Evolutionary conservation across 2,797 vertebrate genomes (phyloP).

Genomic region (Salarias fasciatus): DNA sequence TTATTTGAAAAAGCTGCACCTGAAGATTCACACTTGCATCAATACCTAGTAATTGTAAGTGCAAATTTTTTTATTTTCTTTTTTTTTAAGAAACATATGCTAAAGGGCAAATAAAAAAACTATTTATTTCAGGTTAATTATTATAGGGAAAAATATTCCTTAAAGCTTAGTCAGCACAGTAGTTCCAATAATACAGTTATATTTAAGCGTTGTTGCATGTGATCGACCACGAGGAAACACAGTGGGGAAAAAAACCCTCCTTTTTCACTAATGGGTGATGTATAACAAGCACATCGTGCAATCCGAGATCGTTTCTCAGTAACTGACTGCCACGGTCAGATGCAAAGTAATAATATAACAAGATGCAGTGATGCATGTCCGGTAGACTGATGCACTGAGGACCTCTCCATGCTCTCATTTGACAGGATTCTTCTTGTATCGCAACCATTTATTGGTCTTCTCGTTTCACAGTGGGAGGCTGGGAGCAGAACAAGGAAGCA

Average conservation of each 20-base stretch:
- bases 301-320: not conserved
- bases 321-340: constrained; percentile 2
- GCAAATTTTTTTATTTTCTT: too few species aligned
- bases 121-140: too few species aligned
- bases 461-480: constrained; percentile 68
- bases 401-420: constrained; percentile 32
- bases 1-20: not conserved
- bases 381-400: constrained; percentile 27
- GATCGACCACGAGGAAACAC: too few species aligned
- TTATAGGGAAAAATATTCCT: too few species aligned
- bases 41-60: not conserved
- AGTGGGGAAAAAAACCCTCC: too few species aligned
- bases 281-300: too few species aligned
- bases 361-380: constrained; percentile 30
- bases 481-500: constrained; percentile 55
- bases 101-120: too few species aligned
- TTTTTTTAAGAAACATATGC: too few species aligned
- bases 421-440: constrained; percentile 59
- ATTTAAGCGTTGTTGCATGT: too few species aligned
- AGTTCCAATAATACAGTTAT: too few species aligned
- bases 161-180: too few species aligned
- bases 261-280: too few species aligned
- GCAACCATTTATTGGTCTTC: constrained; percentile 55
- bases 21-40: not conserved
- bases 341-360: constrained; percentile 5